phyloP scores from a whole-genome alignment of 2,797 vertebrate genomes.

The Peromyscus melanophrys region DNA sequence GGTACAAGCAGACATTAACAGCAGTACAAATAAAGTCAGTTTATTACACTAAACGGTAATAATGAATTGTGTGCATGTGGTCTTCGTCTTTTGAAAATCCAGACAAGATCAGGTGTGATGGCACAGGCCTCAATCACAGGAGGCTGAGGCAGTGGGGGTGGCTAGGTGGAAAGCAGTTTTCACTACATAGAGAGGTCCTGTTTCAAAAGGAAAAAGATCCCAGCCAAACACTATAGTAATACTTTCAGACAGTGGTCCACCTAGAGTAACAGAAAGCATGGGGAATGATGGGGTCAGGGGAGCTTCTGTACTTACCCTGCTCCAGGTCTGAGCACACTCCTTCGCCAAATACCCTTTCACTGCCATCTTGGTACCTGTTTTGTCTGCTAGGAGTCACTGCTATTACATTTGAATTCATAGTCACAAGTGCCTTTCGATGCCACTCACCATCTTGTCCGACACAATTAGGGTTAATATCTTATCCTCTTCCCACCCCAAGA shows the following conservation, averaged over 20 bases:
- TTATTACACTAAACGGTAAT: background rate
- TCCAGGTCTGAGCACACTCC: background rate
- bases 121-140: background rate
- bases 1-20: background rate
- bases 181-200: background rate
- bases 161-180: background rate
- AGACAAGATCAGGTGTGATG: background rate
- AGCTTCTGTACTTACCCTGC: no score
- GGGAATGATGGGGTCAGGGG: rapidly evolving
- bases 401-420: background rate
- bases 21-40: background rate
- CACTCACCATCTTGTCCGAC: background rate
- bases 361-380: background rate
- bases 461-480: no score
- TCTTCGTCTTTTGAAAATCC: background rate
- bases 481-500: background rate
- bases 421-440: background rate
- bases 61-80: background rate
- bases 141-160: background rate
- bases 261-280: background rate
- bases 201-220: background rate
- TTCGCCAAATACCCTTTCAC: background rate
- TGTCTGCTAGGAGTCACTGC: no score
- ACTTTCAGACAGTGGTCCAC: background rate
- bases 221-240: background rate